phyloP scores from a whole-genome alignment of 2,888 invertebrate genomes.

The Emmelina monodactyla region DNA sequence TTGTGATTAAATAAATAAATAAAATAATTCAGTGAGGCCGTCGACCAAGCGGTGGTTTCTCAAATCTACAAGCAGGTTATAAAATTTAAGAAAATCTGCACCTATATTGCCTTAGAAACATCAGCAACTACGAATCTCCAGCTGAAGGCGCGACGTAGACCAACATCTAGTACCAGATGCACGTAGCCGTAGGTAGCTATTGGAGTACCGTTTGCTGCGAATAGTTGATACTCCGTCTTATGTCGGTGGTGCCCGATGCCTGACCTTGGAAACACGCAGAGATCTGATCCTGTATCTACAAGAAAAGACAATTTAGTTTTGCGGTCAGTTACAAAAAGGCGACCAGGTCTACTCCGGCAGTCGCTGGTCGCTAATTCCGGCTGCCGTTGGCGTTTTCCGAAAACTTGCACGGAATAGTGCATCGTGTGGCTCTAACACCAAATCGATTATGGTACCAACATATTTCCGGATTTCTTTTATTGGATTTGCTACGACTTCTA shows the following conservation, averaged over 20 bases:
- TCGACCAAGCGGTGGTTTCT: slow-evolving; percentile 17
- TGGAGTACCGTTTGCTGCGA: slow-evolving; percentile 4
- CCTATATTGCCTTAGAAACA: too few relatives aligned
- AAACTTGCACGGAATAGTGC: background rate
- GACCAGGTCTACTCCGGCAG: slow-evolving; percentile 7
- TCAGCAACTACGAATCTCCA: too few relatives aligned
- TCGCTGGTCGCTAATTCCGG: slow-evolving; percentile 14
- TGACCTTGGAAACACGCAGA: slow-evolving; percentile 5
- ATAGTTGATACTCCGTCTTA: slow-evolving; percentile 1
- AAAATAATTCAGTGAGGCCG: slow-evolving; percentile 9
- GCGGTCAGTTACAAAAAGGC: slow-evolving; percentile 11
- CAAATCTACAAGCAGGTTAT: too few relatives aligned
- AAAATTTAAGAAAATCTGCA: slow-evolving; percentile 23
- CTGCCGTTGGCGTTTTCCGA: slow-evolving; percentile 14
- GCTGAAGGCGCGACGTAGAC: slow-evolving; percentile 9
- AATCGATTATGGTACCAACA: slow-evolving; percentile 1
- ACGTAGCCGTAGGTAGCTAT: slow-evolving; percentile 4
- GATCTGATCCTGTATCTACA: slow-evolving; percentile 6
- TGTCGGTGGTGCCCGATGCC: background rate
- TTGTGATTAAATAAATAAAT: too few relatives aligned
- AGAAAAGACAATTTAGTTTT: too few relatives aligned
- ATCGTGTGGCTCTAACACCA: background rate
- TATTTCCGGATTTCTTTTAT: background rate
- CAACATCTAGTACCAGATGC: background rate
- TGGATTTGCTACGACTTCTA: background rate